Percentiles rank a stretch among this genome's conserved stretches.
Evolutionary conservation across 2,113 vertebrate genomes (phyloP).

Genomic region (Oriolus oriolus): DNA sequence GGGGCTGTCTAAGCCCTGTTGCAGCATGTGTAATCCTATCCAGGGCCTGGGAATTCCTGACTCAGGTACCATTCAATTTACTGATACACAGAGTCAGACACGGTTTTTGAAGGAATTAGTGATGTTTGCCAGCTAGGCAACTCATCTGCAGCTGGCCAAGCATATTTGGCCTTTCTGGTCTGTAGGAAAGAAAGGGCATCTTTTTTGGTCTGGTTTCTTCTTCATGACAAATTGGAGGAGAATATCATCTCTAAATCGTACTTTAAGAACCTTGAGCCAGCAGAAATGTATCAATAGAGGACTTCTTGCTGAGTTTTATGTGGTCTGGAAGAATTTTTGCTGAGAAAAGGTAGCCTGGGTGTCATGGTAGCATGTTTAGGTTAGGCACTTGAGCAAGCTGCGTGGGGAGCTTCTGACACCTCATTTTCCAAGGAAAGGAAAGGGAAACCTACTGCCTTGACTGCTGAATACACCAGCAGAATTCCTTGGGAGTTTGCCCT

Average conservation of each 20-base stretch:
- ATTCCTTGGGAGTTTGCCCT: neutral
- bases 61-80: neutral
- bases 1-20: neutral
- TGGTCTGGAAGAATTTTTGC: neutral
- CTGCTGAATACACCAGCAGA: neutral
- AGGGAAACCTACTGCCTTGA: rapidly evolving
- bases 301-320: neutral
- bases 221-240: neutral
- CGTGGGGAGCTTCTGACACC: neutral
- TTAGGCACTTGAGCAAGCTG: neutral
- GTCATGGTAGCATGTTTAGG: neutral
- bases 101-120: neutral
- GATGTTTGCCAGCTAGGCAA: neutral
- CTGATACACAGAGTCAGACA: neutral
- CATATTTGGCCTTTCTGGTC: neutral
- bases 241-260: neutral
- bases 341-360: neutral
- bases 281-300: neutral
- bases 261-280: neutral
- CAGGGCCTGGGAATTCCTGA: neutral
- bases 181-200: neutral
- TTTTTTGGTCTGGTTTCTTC: neutral
- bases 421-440: neutral
- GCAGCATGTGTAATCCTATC: neutral
- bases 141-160: neutral